Evolutionary conservation across 64 coral and sea anemone genomes (phyloP), one percentile per base, ranked within the genome.

Genomic region (Pocillopora verrucosa): DNA sequence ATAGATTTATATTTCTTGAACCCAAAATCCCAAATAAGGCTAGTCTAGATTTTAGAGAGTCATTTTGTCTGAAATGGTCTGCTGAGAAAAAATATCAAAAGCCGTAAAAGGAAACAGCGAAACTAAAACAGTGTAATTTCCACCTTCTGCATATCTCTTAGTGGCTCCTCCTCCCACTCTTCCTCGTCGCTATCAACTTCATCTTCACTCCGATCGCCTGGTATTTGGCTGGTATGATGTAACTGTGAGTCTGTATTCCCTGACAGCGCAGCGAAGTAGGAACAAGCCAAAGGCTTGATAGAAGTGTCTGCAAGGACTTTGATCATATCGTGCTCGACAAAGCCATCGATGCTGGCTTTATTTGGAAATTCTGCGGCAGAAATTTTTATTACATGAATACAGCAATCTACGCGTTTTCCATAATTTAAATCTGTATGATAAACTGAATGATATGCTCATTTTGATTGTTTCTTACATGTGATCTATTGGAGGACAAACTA

Each of bases 241-340:
- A 78, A 14, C 41, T 25, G 10, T 4, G 70, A 22, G 22, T 96
- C 94, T 61, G 94, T 76, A 25, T 96, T 92, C 36, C 94, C 94
- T 26, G 94, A 96, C 0, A 96, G 79, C 13, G 90, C 94, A 63
- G 94, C 67, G 36, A 96, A 96, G 19, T 90, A 87, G 4, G 94
- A 96, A 76, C 91, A 96, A n/a, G 94, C 90, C 9, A 79, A 92
- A 26, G 91, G 91, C 13, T 51, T 34, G 6, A 89, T 34, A n/a
- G 93, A 61, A 36, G 61, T 60, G 0, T 17, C 1, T 16, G 59
- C 37, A 19, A 95, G 16, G 17, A 20, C 68, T 36, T 95, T 37
- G 12, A 88, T 86, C 74, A 30, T 35, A 15, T 34, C 26, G 14
- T 26, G 11, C 19, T 77, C 56, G 20, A 37, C 84, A 59, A 36